A percentile compares a stretch with the other conserved stretches of the same genome.
These are phyloP conservation scores for Dicentrarchus labrax DNA, from an alignment of 2,113 vertebrate species.

Conservation along the genomic window DNA sequence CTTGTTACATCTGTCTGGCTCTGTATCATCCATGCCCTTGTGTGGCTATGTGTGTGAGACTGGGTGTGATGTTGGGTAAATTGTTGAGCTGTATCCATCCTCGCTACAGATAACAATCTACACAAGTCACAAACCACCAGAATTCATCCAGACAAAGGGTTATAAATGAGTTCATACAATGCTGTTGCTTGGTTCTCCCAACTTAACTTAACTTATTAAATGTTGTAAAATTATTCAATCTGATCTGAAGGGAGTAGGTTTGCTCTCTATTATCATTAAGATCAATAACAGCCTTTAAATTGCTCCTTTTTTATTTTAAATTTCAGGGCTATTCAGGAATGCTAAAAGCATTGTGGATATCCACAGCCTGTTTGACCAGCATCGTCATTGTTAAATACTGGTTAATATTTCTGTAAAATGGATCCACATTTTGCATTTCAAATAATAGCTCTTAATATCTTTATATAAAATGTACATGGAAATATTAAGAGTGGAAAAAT, in stretches of 20 bases:
- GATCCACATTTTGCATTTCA: neutral
- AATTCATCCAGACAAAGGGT: constrained; percentile 26
- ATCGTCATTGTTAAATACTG: neutral
- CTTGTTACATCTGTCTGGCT: constrained; percentile 54
- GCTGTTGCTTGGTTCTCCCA: neutral
- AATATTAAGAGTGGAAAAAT: too few species aligned
- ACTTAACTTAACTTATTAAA: neutral
- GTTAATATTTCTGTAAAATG: neutral
- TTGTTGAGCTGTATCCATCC: constrained; percentile 42
- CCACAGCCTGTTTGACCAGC: neutral
- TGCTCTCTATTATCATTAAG: neutral
- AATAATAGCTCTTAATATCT: neutral
- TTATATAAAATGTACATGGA: too few species aligned
- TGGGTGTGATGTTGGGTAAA: constrained; percentile 34
- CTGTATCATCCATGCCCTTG: constrained; percentile 26
- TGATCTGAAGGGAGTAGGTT: neutral
- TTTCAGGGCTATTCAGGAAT: too few species aligned
- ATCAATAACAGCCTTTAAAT: neutral
- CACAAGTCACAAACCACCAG: constrained; percentile 15
- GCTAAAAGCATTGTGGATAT: neutral
- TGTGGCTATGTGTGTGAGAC: constrained; percentile 29
- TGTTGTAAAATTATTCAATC: neutral
- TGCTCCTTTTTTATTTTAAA: neutral
- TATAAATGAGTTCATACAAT: neutral
- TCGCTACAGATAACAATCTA: constrained; percentile 20